These are phyloP conservation scores for Epinephelus fuscoguttatus DNA, from an alignment of 2,113 vertebrate species.

Conservation along the genomic window DNA sequence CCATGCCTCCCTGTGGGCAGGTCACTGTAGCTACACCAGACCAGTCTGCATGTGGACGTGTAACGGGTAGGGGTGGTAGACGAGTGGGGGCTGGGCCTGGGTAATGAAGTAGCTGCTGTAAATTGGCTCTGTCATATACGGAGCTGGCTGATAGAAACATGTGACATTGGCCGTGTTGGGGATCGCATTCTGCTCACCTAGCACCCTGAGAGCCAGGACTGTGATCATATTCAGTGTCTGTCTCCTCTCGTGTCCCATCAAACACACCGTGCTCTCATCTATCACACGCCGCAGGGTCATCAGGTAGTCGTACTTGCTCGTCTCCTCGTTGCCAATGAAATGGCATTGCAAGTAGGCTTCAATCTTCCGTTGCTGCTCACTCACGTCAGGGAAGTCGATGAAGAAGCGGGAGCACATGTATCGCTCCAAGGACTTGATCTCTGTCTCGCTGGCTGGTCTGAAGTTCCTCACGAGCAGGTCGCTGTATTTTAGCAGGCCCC, in stretches of 20 bases:
- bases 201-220: constrained; percentile 92
- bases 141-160: constrained; percentile 95
- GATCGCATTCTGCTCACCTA: constrained; percentile 95
- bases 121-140: constrained; percentile 89
- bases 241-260: constrained; percentile 93
- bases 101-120: constrained; percentile 91
- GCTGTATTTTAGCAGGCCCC: constrained; percentile 95
- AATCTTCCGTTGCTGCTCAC: constrained; percentile 94
- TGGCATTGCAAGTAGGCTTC: constrained; percentile 95
- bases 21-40: constrained; percentile 83
- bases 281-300: constrained; percentile 94
- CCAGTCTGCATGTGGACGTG: constrained; percentile 88
- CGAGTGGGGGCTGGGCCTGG: constrained; percentile 86
- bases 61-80: constrained; percentile 89
- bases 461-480: constrained; percentile 94
- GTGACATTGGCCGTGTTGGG: constrained; percentile 92
- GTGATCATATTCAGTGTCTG: constrained; percentile 98
- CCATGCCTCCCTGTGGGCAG: constrained; percentile 54
- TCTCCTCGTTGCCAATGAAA: constrained; percentile 92
- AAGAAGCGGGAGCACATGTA: constrained; percentile 99
- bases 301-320: constrained; percentile 95
- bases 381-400: constrained; percentile 95
- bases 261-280: constrained; percentile 94
- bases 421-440: constrained; percentile 94
- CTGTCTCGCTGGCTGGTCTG: constrained; percentile 89